These are phyloP conservation scores for Linepithema humile DNA, from an alignment of 1,140 invertebrate species.

Conservation along the genomic window DNA sequence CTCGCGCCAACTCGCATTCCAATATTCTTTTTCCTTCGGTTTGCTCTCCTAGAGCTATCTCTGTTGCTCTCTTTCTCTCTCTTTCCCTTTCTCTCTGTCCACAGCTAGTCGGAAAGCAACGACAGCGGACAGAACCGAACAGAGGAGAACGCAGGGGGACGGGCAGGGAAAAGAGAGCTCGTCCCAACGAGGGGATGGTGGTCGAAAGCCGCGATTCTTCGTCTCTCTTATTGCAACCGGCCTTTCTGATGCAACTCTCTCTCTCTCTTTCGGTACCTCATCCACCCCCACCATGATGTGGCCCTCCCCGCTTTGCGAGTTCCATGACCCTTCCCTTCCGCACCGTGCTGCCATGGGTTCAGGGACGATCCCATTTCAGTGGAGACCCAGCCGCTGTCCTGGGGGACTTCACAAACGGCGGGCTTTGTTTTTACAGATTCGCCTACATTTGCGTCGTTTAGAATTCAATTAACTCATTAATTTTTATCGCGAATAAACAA, in stretches of 20 bases:
- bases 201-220: slow-evolving; percentile 31
- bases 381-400: slow-evolving; percentile 66
- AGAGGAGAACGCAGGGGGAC: not conserved
- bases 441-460: not conserved
- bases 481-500: slow-evolving; percentile 3
- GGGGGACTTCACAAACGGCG: slow-evolving; percentile 58
- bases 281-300: slow-evolving; percentile 37
- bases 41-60: not conserved
- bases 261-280: slow-evolving; percentile 57
- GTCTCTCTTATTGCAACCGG: slow-evolving; percentile 45
- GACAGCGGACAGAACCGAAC: not conserved
- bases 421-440: slow-evolving; percentile 34
- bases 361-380: slow-evolving; percentile 79
- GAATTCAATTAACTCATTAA: not conserved
- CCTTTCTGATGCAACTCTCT: slow-evolving; percentile 39
- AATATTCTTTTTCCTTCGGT: not conserved
- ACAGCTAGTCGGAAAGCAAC: slow-evolving; percentile 12
- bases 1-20: slow-evolving; percentile 25
- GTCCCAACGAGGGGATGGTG: slow-evolving; percentile 25
- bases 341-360: slow-evolving; percentile 75
- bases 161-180: slow-evolving; percentile 20
- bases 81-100: slow-evolving; percentile 31
- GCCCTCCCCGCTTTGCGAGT: slow-evolving; percentile 49
- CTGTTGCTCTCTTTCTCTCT: not conserved
- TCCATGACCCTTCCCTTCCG: slow-evolving; percentile 75